Evolutionary conservation across 2,888 invertebrate species (phyloP).

Genomic region (Hirtodrosophila cameraria): DNA sequence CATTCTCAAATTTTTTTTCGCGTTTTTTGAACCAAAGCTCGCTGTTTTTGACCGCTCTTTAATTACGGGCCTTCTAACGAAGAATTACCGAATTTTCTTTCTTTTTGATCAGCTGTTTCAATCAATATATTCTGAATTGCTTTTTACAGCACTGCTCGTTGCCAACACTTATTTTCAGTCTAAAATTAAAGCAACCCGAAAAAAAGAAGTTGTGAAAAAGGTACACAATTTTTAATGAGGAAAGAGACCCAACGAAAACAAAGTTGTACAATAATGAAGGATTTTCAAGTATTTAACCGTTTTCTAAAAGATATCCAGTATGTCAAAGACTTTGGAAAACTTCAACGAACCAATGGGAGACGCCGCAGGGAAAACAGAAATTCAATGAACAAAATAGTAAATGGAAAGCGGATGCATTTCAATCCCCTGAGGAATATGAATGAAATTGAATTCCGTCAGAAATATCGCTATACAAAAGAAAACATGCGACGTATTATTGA

Average conservation of each 20-base stretch:
- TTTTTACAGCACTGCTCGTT: too few relatives aligned
- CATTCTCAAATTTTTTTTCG: too few relatives aligned
- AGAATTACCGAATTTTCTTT: too few relatives aligned
- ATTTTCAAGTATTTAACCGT: slow-evolving; percentile 58
- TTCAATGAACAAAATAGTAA: slow-evolving; percentile 5
- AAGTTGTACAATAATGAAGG: slow-evolving; percentile 49
- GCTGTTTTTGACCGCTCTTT: too few relatives aligned
- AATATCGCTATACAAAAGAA: slow-evolving; percentile 77
- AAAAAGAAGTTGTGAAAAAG: neutral
- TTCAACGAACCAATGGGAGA: slow-evolving; percentile 17
- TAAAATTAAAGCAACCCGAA: neutral
- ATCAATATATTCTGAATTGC: too few relatives aligned
- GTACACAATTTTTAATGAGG: neutral
- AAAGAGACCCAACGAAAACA: slow-evolving; percentile 3
- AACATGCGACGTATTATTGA: slow-evolving; percentile 75
- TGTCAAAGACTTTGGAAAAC: slow-evolving; percentile 54
- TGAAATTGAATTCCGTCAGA: slow-evolving; percentile 70
- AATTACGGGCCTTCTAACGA: too few relatives aligned
- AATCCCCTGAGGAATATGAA: slow-evolving; percentile 72
- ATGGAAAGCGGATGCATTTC: slow-evolving; percentile 43
- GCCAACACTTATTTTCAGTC: too few relatives aligned
- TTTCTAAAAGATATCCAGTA: slow-evolving; percentile 67
- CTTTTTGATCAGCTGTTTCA: too few relatives aligned
- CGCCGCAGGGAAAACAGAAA: neutral
- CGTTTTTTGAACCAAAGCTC: too few relatives aligned